Evolutionary conservation across 2,888 invertebrate species (phyloP).

Genomic region (Halocaridina rubra): DNA sequence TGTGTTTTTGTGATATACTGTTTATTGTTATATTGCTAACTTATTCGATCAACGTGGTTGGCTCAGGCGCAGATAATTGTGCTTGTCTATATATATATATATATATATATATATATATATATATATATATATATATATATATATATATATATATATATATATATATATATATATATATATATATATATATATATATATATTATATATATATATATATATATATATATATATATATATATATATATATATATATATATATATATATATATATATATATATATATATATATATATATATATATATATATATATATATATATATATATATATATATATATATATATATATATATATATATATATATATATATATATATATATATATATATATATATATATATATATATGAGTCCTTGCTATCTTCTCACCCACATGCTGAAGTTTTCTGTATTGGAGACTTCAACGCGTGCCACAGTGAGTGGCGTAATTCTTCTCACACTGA

Average conservation of each 20-base stretch:
- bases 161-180: not conserved
- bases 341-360: not conserved
- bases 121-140: not conserved
- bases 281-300: not conserved
- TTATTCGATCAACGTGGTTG: no score
- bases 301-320: not conserved
- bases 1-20: no score
- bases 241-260: not conserved
- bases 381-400: not conserved
- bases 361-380: not conserved
- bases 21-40: no score
- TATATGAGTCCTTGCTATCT: no score
- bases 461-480: no score
- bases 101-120: not conserved
- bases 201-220: not conserved
- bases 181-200: not conserved
- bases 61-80: no score
- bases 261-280: not conserved
- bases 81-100: not conserved
- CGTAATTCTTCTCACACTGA: no score
- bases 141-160: not conserved
- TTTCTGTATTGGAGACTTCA: no score
- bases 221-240: not conserved
- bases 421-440: no score
- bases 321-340: not conserved